Base-by-base conservation (phyloP, 1,140 invertebrate species). In the Drosophila chauvacae region DNA sequence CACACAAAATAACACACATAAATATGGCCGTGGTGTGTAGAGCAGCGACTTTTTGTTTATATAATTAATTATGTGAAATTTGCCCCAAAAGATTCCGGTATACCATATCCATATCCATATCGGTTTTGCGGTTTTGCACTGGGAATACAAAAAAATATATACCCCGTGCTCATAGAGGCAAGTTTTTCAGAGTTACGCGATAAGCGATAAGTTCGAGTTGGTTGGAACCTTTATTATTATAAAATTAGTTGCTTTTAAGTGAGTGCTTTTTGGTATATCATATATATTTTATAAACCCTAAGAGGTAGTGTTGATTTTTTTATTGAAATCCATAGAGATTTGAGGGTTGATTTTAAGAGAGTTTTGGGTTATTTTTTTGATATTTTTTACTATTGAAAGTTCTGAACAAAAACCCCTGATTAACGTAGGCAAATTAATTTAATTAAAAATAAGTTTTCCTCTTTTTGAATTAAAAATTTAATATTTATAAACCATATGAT, bases 1-100 rank as follows among this genome's bases (percentile, higher is more conserved):
- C 28, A 66, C 23, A 26, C 37, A 47, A 65, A 69, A 35, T 35
- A 35, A 20, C 18, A 20, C 20, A 16, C 6, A 51, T 3, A 11
- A 26, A 30, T 51, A 51, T 51, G 48, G 26, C 10, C 9, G 14
- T 28, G 26, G 14, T 28, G 26, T n/a, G 16, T 30, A 50, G 26
- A 28, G 23, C 23, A 23, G 56, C 63, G 33, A 26, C 23, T 26
- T 26, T 28, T 26, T 48, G 63, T 68, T 70, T 70, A 68, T 68
- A 70, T 70, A 68, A 70, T 70, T 70, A 70, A 70, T 68, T 70
- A 56, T 70, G 66, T 30, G 63, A 68, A 68, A 68, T 70, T 56
- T 68, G 23, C 20, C 18, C 59, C 57, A 47, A 44, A 53, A 70
- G 66, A 66, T 66, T 51, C 51, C 33, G 51, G 51, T 55, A 55